phyloP scores from a whole-genome alignment of 2,113 vertebrate species.

The Cyphomyrus plagiostoma region DNA sequence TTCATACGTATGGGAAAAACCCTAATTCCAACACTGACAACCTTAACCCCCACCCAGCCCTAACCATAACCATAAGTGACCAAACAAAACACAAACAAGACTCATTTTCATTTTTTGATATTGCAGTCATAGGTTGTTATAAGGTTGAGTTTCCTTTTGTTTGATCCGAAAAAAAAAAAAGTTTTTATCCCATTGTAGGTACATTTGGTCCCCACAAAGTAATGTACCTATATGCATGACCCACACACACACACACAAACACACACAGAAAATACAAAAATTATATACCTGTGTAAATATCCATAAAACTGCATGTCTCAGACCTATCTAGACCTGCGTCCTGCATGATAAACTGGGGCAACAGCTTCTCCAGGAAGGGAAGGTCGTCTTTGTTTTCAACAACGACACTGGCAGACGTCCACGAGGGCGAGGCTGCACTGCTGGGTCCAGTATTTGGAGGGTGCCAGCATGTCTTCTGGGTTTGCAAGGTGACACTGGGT shows the following conservation, averaged over 20 bases:
- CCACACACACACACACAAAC: not conserved
- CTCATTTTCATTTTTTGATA: not conserved
- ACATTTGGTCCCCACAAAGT: not conserved
- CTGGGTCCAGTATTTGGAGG: not conserved
- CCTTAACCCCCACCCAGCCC: not conserved
- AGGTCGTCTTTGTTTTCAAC: constrained; percentile 28
- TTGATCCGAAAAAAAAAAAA: too few species aligned
- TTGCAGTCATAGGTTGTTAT: not conserved
- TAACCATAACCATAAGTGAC: not conserved
- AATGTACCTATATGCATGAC: not conserved
- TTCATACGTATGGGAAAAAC: not conserved
- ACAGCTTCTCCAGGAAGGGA: constrained; percentile 37
- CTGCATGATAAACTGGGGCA: constrained; percentile 55
- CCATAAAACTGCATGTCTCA: not conserved
- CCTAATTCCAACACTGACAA: not conserved
- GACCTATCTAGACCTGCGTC: constrained; percentile 41
- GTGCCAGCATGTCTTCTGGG: constrained; percentile 22
- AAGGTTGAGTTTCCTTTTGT: not conserved
- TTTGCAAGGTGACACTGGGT: constrained; percentile 38
- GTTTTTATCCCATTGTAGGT: not conserved
- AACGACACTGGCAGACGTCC: not conserved
- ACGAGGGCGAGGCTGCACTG: not conserved
- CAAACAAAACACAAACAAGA: not conserved
- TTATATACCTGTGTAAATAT: not conserved
- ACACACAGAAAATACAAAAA: not conserved